Evolutionary conservation across 2,113 vertebrate species (phyloP).

Genomic region (Siniperca chuatsi): DNA sequence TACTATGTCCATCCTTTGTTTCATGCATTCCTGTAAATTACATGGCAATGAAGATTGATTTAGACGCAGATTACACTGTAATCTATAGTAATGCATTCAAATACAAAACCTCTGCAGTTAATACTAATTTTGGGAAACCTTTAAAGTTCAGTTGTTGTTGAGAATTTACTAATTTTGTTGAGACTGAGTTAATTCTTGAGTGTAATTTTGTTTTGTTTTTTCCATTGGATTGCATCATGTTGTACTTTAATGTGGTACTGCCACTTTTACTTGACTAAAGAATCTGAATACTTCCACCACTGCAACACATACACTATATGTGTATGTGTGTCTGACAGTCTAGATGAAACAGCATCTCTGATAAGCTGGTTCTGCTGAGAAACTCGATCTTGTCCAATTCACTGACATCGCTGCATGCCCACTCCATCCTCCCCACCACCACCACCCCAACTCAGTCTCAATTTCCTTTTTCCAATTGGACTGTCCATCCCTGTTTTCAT

Average conservation of each 20-base stretch:
- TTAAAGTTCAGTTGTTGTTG: no score
- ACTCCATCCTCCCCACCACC: background rate
- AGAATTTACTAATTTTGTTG: no score
- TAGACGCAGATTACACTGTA: no score
- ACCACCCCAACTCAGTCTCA: constrained; percentile 1
- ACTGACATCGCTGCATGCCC: constrained; percentile 22
- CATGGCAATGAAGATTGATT: no score
- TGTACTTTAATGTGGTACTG: background rate
- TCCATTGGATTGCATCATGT: no score
- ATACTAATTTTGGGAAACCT: no score
- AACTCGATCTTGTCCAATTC: constrained; percentile 30
- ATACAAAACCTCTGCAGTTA: background rate
- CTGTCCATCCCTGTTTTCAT: constrained; percentile 35
- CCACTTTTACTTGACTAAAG: background rate
- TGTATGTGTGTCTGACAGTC: constrained; percentile 1
- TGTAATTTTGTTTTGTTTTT: no score
- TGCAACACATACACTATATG: background rate
- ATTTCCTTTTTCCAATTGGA: constrained; percentile 43
- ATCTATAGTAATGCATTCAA: background rate
- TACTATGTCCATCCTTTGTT: background rate
- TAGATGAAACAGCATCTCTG: constrained; percentile 45
- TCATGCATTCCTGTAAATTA: no score
- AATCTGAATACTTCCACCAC: background rate
- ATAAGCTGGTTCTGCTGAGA: constrained; percentile 34
- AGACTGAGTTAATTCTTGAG: no score